A percentile compares a stretch with the other conserved stretches of the same genome.
phyloP scores from a whole-genome alignment of 2,888 invertebrate species.

The Tenthredo mesomela region DNA sequence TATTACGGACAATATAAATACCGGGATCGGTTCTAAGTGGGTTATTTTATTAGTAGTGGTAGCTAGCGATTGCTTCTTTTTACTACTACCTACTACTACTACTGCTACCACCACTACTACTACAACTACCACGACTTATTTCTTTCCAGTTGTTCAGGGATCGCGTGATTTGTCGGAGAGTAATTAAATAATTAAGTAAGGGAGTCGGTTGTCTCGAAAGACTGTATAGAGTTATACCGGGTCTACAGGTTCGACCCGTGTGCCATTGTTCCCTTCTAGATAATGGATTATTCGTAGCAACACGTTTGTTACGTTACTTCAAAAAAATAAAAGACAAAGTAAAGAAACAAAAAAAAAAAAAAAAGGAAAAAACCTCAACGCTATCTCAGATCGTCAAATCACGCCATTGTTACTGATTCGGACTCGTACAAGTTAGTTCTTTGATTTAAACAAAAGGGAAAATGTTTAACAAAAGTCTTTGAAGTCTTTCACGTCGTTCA shows the following conservation, averaged over 20 bases:
- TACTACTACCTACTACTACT: neutral
- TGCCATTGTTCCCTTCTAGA: conserved; percentile 37
- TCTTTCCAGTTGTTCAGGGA: conserved; percentile 35
- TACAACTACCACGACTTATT: neutral
- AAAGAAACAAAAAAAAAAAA: neutral
- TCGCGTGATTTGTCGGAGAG: conserved; percentile 46
- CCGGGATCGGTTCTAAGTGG: neutral
- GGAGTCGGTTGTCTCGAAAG: conserved; percentile 33
- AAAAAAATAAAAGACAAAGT: neutral
- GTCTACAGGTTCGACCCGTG: conserved; percentile 5
- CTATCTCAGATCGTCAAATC: conserved; percentile 19
- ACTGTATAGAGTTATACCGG: conserved; percentile 19
- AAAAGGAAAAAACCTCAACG: neutral
- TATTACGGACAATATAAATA: neutral
- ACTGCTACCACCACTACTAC: neutral
- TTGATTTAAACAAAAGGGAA: neutral
- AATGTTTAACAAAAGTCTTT: conserved; percentile 13
- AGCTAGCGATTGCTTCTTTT: neutral
- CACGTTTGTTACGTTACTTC: conserved; percentile 27
- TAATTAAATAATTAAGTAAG: conserved; percentile 46
- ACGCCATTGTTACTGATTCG: conserved; percentile 20
- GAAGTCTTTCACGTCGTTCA: neutral
- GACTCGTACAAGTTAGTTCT: conserved; percentile 2
- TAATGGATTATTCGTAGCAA: conserved; percentile 42
- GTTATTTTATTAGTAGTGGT: neutral